Conservation (phyloP, 2,888 invertebrate genomes). For the Cyrtodaria siliqua region DNA sequence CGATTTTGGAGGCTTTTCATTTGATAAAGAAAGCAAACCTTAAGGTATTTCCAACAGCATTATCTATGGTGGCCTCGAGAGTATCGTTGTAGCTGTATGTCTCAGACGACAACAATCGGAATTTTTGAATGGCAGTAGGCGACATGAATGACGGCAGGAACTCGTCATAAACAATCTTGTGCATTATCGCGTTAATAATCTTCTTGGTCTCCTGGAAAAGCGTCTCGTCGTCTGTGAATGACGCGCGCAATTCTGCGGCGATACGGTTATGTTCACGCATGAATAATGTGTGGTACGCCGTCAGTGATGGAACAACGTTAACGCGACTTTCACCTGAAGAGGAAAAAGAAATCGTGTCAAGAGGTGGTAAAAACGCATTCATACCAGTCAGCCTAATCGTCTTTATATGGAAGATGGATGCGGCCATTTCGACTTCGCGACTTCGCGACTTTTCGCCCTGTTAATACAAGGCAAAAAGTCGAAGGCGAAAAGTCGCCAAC, state of each 20-base stretch:
- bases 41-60: constrained; percentile 27
- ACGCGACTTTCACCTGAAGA: constrained; percentile 69
- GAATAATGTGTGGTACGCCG: constrained; percentile 64
- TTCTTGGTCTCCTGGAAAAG: constrained; percentile 17
- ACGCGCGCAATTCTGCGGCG: constrained; percentile 32
- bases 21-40: constrained; percentile 10
- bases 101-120: not conserved
- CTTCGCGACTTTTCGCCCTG: too few relatives aligned
- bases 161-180: constrained; percentile 35
- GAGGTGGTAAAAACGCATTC: too few relatives aligned
- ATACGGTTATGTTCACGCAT: constrained; percentile 69
- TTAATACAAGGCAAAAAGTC: too few relatives aligned
- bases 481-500: too few relatives aligned
- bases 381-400: too few relatives aligned
- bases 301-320: constrained; percentile 66
- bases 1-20: too few relatives aligned
- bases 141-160: constrained; percentile 25
- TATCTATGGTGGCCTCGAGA: constrained; percentile 8
- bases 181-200: constrained; percentile 25
- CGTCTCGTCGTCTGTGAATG: constrained; percentile 25
- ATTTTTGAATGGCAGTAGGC: not conserved
- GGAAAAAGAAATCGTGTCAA: too few relatives aligned
- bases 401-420: too few relatives aligned
- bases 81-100: constrained; percentile 1
- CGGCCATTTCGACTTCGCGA: too few relatives aligned